These are phyloP conservation scores for Drosophila pruinosa DNA, from an alignment of 1,140 invertebrate species.

Conservation along the genomic window DNA sequence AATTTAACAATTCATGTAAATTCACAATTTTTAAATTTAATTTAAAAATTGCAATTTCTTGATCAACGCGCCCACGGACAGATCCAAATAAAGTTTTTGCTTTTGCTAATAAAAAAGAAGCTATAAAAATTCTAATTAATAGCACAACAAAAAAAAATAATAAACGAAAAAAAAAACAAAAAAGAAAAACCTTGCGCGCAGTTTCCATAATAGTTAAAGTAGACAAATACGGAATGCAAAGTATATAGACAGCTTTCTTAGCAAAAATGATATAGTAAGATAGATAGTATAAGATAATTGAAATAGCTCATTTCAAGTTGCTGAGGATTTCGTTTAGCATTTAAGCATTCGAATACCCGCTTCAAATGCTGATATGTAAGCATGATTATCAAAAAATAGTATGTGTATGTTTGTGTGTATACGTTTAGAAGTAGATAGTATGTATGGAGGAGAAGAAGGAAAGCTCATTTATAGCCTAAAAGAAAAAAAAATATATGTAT, in stretches of 20 bases:
- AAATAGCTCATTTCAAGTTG: slow-evolving; percentile 44
- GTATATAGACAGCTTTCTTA: slow-evolving; percentile 57
- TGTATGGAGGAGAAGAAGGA: slow-evolving; percentile 13
- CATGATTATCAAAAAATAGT: slow-evolving; percentile 78
- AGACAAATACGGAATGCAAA: slow-evolving; percentile 51
- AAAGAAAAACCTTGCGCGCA: slow-evolving; percentile 21
- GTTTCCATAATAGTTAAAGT: slow-evolving; percentile 42
- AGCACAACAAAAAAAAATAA: slow-evolving; percentile 57
- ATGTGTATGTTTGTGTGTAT: background rate
- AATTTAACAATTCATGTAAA: slow-evolving; percentile 58
- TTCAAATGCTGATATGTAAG: slow-evolving; percentile 78
- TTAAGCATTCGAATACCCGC: slow-evolving; percentile 64
- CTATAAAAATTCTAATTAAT: slow-evolving; percentile 75
- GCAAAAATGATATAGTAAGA: slow-evolving; percentile 41
- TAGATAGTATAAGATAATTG: slow-evolving; percentile 11
- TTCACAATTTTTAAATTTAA: slow-evolving; percentile 73
- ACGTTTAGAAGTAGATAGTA: background rate
- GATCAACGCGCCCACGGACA: slow-evolving; percentile 54
- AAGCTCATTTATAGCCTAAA: slow-evolving; percentile 47
- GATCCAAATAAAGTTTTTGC: slow-evolving; percentile 32
- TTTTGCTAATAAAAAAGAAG: slow-evolving; percentile 77
- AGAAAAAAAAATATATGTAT: slow-evolving; percentile 30
- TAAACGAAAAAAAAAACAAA: slow-evolving; percentile 34
- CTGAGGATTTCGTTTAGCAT: slow-evolving; percentile 44
- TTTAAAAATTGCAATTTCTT: slow-evolving; percentile 75